phyloP scores from a whole-genome alignment of 2,797 vertebrate genomes.

The Pipistrellus pipistrellus region DNA sequence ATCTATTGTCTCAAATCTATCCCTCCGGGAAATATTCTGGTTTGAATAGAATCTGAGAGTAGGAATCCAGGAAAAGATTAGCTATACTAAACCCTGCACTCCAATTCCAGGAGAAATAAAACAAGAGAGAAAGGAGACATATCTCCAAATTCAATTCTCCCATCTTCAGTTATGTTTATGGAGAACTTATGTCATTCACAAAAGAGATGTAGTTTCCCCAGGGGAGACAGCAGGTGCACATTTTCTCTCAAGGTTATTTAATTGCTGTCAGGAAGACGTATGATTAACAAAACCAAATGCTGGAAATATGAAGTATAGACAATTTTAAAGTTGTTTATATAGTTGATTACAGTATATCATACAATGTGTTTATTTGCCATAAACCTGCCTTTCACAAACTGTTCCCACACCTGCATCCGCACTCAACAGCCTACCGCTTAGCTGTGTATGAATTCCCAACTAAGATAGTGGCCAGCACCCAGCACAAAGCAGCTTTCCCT shows the following conservation, averaged over 20 bases:
- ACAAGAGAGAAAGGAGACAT: constrained; percentile 66
- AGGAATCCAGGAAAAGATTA: constrained; percentile 61
- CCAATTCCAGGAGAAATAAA: constrained; percentile 72
- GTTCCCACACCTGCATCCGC: constrained; percentile 76
- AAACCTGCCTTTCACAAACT: constrained; percentile 81
- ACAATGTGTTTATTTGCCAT: constrained; percentile 80
- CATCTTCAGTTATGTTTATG: constrained; percentile 71
- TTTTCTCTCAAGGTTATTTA: constrained; percentile 80
- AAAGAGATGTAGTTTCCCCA: constrained; percentile 74
- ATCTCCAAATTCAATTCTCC: constrained; percentile 74
- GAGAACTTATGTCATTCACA: constrained; percentile 79
- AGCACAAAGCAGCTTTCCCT: neutral
- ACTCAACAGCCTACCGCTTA: neutral
- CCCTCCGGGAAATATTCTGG: constrained; percentile 40
- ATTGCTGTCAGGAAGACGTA: constrained; percentile 80
- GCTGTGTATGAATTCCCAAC: neutral
- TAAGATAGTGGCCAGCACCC: neutral
- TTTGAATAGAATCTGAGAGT: constrained; percentile 69
- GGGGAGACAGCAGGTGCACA: constrained; percentile 76
- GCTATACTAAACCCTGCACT: constrained; percentile 51
- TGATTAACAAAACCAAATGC: constrained; percentile 82
- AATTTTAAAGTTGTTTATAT: constrained; percentile 85
- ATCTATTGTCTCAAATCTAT: neutral
- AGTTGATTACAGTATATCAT: constrained; percentile 84
- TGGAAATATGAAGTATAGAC: constrained; percentile 83